Evolutionary conservation across 1,140 invertebrate species (phyloP).

Genomic region (Augochlora pura): DNA sequence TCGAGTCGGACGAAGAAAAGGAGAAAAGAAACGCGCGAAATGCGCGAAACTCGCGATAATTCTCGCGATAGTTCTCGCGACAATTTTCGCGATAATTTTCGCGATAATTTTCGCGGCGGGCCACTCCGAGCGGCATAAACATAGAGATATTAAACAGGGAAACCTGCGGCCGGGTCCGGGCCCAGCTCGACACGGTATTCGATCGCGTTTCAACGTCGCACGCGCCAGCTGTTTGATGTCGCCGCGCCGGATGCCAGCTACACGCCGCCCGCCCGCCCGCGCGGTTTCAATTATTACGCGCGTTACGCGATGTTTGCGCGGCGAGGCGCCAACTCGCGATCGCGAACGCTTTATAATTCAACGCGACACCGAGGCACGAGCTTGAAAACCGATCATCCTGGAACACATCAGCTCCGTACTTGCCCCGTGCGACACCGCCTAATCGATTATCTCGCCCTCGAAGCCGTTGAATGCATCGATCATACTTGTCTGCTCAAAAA

Average conservation of each 20-base stretch:
- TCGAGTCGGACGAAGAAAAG: not conserved
- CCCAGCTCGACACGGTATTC: not conserved
- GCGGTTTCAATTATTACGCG: conserved; percentile 43
- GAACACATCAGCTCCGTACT: too few species aligned
- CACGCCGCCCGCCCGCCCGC: not conserved
- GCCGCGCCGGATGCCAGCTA: not conserved
- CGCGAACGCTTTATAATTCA: conserved; percentile 32
- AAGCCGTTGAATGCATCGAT: too few species aligned
- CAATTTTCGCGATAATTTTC: too few species aligned
- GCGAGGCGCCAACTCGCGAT: conserved; percentile 23
- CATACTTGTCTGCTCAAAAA: too few species aligned
- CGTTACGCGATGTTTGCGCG: conserved; percentile 32
- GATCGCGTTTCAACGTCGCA: conserved; percentile 6
- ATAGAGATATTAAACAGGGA: too few species aligned
- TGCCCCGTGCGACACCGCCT: too few species aligned
- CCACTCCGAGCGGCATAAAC: conserved; percentile 1
- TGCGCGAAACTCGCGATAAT: too few species aligned
- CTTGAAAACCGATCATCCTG: not conserved
- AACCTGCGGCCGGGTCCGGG: too few species aligned
- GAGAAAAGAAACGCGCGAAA: too few species aligned
- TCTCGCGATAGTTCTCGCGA: too few species aligned
- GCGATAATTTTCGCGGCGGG: not conserved
- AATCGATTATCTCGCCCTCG: too few species aligned
- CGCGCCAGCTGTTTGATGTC: not conserved
- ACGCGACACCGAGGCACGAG: not conserved